A percentile compares a stretch with the other conserved stretches of the same genome.
Conservation (phyloP, 92 coral and sea anemone species). For the Desmophyllum pertusum region DNA sequence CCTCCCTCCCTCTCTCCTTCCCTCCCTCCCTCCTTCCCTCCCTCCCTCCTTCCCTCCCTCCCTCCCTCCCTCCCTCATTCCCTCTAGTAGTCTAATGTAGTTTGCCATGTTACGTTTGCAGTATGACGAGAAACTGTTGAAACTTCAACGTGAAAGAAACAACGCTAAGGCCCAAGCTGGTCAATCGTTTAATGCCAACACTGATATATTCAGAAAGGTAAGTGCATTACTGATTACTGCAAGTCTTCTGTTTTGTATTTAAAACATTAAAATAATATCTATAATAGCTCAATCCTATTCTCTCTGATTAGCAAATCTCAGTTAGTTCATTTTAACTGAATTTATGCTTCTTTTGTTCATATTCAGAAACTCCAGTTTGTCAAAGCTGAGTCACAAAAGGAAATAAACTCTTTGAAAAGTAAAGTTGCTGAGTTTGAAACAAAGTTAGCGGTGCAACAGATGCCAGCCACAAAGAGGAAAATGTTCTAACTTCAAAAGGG, state of each 20-base stretch:
- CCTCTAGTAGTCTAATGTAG: not conserved
- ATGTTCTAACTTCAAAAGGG: constrained; percentile 11
- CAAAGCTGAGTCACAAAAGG: constrained; percentile 92
- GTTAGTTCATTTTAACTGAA: not conserved
- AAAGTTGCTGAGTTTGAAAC: constrained; percentile 83
- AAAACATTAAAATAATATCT: too few relatives aligned
- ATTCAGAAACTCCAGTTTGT: constrained; percentile 92
- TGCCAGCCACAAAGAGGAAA: constrained; percentile 50
- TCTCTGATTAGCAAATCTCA: not conserved
- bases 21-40: not conserved
- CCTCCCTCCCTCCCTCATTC: not conserved
- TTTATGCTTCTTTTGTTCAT: not conserved
- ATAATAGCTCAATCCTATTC: not conserved
- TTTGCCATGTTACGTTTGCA: constrained; percentile 19
- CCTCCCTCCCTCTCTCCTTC: not conserved
- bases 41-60: not conserved
- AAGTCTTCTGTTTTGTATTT: not conserved
- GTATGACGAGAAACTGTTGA: constrained; percentile 94
- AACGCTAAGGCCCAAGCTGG: constrained; percentile 77
- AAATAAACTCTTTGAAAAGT: constrained; percentile 71
- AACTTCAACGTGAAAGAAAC: constrained; percentile 74
- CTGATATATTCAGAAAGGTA: constrained; percentile 96
- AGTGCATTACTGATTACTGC: not conserved
- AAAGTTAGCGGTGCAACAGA: constrained; percentile 65
- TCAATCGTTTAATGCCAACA: constrained; percentile 75